Evolutionary conservation across 2,113 vertebrate genomes (phyloP).

Genomic region (Probosciger aterrimus): DNA sequence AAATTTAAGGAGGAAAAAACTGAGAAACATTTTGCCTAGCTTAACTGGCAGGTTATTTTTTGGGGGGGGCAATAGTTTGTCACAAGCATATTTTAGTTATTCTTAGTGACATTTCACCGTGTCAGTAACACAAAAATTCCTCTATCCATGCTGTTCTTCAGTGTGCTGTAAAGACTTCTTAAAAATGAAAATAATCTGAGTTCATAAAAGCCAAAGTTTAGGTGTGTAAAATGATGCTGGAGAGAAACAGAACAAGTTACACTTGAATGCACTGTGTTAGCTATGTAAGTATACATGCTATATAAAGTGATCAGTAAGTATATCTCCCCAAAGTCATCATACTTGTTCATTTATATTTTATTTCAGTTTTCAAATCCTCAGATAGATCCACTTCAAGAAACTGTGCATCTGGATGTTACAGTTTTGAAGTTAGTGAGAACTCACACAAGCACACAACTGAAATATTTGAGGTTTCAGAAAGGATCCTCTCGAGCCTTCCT

Average conservation of each 20-base stretch:
- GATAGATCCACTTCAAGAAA: not conserved
- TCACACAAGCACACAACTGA: not conserved
- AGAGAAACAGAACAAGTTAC: not conserved
- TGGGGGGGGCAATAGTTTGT: not conserved
- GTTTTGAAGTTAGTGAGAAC: not conserved
- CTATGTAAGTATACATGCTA: accelerated
- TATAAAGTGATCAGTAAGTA: not conserved
- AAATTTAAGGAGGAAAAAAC: not conserved
- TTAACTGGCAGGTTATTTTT: not conserved
- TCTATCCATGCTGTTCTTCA: not conserved
- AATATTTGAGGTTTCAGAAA: not conserved
- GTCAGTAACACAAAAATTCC: not conserved
- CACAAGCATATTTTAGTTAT: not conserved
- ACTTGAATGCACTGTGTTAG: not conserved
- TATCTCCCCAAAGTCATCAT: not conserved
- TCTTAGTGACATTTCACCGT: not conserved
- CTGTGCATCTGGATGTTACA: not conserved
- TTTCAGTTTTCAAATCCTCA: not conserved
- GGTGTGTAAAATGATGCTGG: not conserved
- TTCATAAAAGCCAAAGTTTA: not conserved
- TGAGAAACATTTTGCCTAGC: not conserved
- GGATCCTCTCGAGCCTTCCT: not conserved
- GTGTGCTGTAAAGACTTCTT: not conserved
- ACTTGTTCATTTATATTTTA: not conserved
- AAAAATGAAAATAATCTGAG: not conserved